Evolutionary conservation across 2,797 vertebrate species (phyloP).

Genomic region (Coccyzus lansbergi): DNA sequence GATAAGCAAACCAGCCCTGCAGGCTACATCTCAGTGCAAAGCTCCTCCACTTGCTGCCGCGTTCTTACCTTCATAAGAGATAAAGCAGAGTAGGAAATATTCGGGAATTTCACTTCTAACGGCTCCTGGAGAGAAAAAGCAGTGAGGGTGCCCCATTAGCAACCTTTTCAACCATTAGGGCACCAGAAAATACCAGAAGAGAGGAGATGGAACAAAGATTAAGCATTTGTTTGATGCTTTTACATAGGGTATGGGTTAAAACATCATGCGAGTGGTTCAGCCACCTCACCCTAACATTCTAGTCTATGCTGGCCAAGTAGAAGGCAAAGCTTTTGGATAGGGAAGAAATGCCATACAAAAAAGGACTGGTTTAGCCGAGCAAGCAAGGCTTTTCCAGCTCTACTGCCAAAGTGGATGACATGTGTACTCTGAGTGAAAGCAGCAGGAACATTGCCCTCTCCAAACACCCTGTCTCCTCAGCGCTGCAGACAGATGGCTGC

Average conservation of each 20-base stretch:
- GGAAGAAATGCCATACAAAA: accelerated
- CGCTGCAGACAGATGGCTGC: not conserved
- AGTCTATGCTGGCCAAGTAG: accelerated
- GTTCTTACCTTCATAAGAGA: constrained; percentile 90
- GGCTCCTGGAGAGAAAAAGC: constrained; percentile 81
- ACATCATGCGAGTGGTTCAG: not conserved
- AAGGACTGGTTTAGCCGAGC: not conserved
- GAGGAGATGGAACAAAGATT: not conserved
- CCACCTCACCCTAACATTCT: not conserved
- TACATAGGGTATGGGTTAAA: not conserved
- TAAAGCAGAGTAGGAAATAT: constrained; percentile 85
- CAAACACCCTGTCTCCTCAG: not conserved
- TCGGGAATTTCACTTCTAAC: constrained; percentile 89
- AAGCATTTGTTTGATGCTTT: not conserved
- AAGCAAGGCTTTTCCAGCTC: not conserved
- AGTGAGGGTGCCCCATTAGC: not conserved
- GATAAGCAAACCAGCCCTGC: not conserved
- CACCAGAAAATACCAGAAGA: not conserved
- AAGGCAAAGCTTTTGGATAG: not conserved
- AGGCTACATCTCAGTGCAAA: not conserved
- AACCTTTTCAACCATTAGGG: not conserved
- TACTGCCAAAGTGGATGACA: not conserved
- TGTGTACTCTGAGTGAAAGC: accelerated
- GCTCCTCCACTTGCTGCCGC: not conserved
- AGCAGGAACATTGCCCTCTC: not conserved